Evolutionary conservation across 2,113 vertebrate species (phyloP), one percentile per base, ranked within the genome.

Genomic region (Festucalex cinctus): DNA sequence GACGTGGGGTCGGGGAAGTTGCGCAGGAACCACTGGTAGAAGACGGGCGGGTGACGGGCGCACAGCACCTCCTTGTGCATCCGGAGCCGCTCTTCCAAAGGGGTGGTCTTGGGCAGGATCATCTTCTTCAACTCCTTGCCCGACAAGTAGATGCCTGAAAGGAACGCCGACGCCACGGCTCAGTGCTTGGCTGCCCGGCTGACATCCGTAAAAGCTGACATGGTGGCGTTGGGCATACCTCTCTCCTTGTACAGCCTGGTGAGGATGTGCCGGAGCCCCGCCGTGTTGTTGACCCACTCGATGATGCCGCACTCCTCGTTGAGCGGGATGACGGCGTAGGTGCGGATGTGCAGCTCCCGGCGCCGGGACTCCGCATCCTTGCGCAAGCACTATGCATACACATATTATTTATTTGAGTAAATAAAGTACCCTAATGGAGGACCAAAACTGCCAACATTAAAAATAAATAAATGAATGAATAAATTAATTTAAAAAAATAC

Each of bases 291-390:
- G 75, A 98, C 96, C 97, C 97, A 99, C 80, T 99, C 97, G 59
- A 99, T 95, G 78, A 99, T 95, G 56, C 97, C 97, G 62, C 97
- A 98, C 69, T 99, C 97, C 75, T 99, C 96, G 46, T 98, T 99
- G 78, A 99, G 86, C 9, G 97, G 97, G 78, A 99, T 98, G 82
- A 98, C 97, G 14, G 95, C 96, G 0, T 99, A 99, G 22, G 96
- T 99, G 63, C 96, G 90, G 74, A 99, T 98, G 46, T 94, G 95
- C 26, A 99, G 92, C 71, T 98, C 97, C 86, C 97, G 89, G 74
- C 95, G 88, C 53, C 95, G 93, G 24, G 97, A 98, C 82, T 99
- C 97, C 0, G 96, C 97, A 69, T 99, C 96, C 89, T 99, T 99
- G 76, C 97, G 93, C 64, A 99, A 91, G 76, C 94, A 96, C 97